Conservation (phyloP, 2,888 invertebrate species). For the Chymomyza amoena region DNA sequence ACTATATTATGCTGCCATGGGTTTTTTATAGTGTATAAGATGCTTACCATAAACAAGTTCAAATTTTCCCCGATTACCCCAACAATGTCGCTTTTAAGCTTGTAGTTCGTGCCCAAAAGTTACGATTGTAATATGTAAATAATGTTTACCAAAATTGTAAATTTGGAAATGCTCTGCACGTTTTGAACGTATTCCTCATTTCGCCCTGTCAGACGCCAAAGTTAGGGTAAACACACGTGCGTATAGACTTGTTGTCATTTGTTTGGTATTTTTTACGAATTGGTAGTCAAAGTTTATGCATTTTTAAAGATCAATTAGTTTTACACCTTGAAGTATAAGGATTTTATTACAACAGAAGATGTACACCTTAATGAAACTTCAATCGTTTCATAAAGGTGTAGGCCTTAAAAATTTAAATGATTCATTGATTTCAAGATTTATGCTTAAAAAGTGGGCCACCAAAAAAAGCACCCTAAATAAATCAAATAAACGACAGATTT, state of each 20-base stretch:
- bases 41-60: neutral
- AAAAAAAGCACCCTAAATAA: conserved; percentile 47
- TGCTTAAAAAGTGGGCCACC: conserved; percentile 43
- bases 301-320: conserved; percentile 25
- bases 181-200: conserved; percentile 38
- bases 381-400: neutral
- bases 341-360: neutral
- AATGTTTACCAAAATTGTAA: conserved; percentile 11
- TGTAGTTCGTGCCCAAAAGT: conserved; percentile 30
- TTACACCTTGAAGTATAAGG: conserved; percentile 16
- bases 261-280: conserved; percentile 1
- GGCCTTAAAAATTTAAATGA: conserved; percentile 24
- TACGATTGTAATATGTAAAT: conserved; percentile 44
- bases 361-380: conserved; percentile 14
- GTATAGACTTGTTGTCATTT: conserved; percentile 19
- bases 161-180: conserved; percentile 32
- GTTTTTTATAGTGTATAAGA: too few species aligned
- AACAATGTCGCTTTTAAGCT: conserved; percentile 38
- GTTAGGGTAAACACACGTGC: conserved; percentile 28
- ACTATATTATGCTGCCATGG: too few species aligned
- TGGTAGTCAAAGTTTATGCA: conserved; percentile 24
- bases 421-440: conserved; percentile 32
- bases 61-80: conserved; percentile 2
- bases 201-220: conserved; percentile 11
- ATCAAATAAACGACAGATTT: conserved; percentile 51